Evolutionary conservation across 1,140 invertebrate genomes (phyloP).

Genomic region (Hylaeus anthracinus): DNA sequence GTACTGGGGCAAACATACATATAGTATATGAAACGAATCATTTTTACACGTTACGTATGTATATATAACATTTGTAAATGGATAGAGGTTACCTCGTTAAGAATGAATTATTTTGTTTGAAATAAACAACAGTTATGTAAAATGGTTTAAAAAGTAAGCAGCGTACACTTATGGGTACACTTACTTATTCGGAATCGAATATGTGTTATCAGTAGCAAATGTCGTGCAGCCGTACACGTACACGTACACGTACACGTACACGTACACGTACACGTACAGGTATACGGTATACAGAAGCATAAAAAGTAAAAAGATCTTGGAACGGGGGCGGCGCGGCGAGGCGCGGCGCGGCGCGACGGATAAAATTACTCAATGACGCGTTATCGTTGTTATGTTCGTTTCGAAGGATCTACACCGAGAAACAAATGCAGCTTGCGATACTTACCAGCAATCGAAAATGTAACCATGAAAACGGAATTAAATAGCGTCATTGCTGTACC

Average conservation of each 20-base stretch:
- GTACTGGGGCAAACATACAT: too few relatives aligned
- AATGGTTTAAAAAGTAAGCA: too few relatives aligned
- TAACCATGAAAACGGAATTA: slow-evolving; percentile 78
- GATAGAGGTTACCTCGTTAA: too few relatives aligned
- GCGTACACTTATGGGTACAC: too few relatives aligned
- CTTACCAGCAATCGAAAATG: slow-evolving; percentile 75
- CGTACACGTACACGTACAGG: background rate
- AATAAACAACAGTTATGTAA: too few relatives aligned
- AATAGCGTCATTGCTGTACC: slow-evolving; percentile 74
- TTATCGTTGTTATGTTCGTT: background rate
- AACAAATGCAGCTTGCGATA: background rate
- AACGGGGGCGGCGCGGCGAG: too few relatives aligned
- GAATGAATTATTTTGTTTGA: too few relatives aligned
- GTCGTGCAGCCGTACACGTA: too few relatives aligned
- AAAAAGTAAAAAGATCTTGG: background rate
- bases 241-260: background rate
- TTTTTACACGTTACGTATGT: too few relatives aligned
- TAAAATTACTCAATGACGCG: slow-evolving; percentile 3
- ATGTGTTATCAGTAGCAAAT: slow-evolving; percentile 2
- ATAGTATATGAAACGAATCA: too few relatives aligned
- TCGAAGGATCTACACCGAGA: background rate
- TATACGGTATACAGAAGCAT: background rate
- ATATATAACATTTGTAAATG: too few relatives aligned
- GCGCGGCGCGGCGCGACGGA: too few relatives aligned
- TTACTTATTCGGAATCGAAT: background rate